A percentile compares a stretch with the other conserved stretches of the same genome.
These are phyloP conservation scores for Athalia rosae DNA, from an alignment of 2,888 invertebrate species.

Conservation along the genomic window DNA sequence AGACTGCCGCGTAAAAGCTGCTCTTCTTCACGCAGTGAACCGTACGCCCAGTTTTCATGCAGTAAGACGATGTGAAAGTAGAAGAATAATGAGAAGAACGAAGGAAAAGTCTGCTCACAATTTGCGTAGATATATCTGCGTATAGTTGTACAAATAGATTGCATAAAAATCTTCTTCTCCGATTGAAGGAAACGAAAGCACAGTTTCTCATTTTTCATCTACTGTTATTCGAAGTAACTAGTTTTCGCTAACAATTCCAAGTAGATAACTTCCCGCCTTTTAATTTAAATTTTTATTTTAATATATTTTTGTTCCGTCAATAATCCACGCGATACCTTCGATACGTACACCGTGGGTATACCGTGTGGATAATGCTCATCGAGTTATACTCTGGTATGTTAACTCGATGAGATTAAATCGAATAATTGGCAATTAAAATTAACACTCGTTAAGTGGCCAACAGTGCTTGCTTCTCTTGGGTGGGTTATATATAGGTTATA, in stretches of 20 bases:
- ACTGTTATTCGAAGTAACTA: too few species aligned
- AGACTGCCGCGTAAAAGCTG: conserved; percentile 34
- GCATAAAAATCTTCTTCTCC: conserved; percentile 57
- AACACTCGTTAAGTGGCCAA: conserved; percentile 9
- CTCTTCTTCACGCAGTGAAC: conserved; percentile 46
- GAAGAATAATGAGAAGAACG: too few species aligned
- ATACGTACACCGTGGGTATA: not conserved
- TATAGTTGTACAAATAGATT: not conserved
- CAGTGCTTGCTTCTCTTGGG: not conserved
- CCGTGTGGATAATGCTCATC: not conserved
- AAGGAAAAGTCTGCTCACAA: too few species aligned
- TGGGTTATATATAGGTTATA: too few species aligned
- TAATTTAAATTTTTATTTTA: too few species aligned
- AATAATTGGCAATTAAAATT: conserved; percentile 34
- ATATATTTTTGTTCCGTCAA: too few species aligned
- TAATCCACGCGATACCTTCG: too few species aligned
- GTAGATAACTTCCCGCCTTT: too few species aligned
- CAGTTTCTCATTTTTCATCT: not conserved
- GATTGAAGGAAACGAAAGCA: conserved; percentile 48
- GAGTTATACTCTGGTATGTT: not conserved
- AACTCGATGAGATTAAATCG: conserved; percentile 18
- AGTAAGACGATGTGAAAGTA: too few species aligned
- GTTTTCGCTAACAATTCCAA: too few species aligned
- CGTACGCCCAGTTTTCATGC: conserved; percentile 24
- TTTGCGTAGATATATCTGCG: too few species aligned